Percentiles rank a stretch among this genome's conserved stretches.
Evolutionary conservation across 2,797 vertebrate genomes (phyloP).

Genomic region (Labeo calbasu): DNA sequence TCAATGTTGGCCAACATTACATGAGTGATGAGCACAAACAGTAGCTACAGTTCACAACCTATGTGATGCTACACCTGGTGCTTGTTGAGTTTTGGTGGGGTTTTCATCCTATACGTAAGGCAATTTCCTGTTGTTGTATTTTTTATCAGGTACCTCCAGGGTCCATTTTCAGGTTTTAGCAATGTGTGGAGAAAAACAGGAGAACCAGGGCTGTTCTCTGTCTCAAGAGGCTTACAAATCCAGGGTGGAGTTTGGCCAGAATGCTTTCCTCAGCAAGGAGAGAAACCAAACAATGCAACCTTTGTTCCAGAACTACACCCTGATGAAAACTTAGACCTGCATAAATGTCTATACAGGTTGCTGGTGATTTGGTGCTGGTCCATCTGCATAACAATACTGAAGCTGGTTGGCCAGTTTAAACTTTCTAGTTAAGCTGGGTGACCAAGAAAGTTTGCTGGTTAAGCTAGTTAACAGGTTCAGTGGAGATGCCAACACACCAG

Average conservation of each 20-base stretch:
- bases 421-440: background rate
- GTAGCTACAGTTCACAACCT: background rate
- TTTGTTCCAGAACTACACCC: background rate
- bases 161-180: constrained; percentile 23
- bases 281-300: constrained; percentile 2
- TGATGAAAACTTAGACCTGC: background rate
- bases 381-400: background rate
- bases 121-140: constrained; percentile 53
- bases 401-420: background rate
- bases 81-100: constrained; percentile 1
- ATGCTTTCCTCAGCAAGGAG: constrained; percentile 16
- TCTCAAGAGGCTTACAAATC: constrained; percentile 47
- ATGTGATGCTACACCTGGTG: background rate
- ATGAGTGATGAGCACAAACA: background rate
- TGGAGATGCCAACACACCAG: background rate
- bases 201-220: constrained; percentile 24
- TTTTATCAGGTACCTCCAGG: constrained; percentile 27
- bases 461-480: background rate
- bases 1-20: background rate
- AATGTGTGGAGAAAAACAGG: constrained; percentile 24
- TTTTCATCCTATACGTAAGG: constrained; percentile 17
- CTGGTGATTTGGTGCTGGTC: background rate
- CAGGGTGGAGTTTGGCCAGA: constrained; percentile 38
- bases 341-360: background rate
- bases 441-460: background rate